Base-by-base conservation (phyloP, 2,797 vertebrate genomes). In the Crenuchus spilurus region DNA sequence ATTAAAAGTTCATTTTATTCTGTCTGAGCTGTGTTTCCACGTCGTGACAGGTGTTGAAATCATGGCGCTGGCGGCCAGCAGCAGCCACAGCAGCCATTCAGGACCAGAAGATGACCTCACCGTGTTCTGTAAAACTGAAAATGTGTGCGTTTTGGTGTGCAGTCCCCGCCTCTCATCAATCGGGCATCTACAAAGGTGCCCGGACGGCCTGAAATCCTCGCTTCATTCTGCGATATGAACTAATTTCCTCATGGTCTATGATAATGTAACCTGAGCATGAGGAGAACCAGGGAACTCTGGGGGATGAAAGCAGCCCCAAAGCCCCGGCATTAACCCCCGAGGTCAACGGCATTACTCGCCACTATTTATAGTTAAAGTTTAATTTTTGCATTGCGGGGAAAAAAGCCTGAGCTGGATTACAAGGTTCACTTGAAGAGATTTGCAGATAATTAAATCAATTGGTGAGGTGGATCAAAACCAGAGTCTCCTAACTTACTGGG, bases 331-430 rank as follows among this genome's bases (percentile, higher is more conserved):
- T 92, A 94, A 92, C 93, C 91, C 86, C 81, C 54, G 9, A 51
- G 92, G 91, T 92, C 92, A 92, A 87, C 84, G 71, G 89, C 88
- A 90, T 92, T 90, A 93, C 88, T 88, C 85, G 88, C 87, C 92
- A 90, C 89, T 91, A 91, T 92, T 91, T 91, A 90, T 92, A 93
- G 91, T 90, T 88, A 89, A 92, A 89, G 84, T 91, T 88, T 87
- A 87, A 91, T 91, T 92, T 90, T 89, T 90, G 84, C 78, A 83
- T 62, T 51, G 61, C 80, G 82, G 86, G 84, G 84, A 90, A 90
- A 88, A 89, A 87, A 88, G 80, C 79, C 85, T 88, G 87, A 90
- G 89, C 88, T 82, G 86, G 89, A 91, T 90, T 89, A 88, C 82
- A 82, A 81, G 86, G 91, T 88, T 92, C 90, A 88, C 68, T 79